phyloP scores from a whole-genome alignment of 2,113 vertebrate genomes.

The Crocuta crocuta region DNA sequence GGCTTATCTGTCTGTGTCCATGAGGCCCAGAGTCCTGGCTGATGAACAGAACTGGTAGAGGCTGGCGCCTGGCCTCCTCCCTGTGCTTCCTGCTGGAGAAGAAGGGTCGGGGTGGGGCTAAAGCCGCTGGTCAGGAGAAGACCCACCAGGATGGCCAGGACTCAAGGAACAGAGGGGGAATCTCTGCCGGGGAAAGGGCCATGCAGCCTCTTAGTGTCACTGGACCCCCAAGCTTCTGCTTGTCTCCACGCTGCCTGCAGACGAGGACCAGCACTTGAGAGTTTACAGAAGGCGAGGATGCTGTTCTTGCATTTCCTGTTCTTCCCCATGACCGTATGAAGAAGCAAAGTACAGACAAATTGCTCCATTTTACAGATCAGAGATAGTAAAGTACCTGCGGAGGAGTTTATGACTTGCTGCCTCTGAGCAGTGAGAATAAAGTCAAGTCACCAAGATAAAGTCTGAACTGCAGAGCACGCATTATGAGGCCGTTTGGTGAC shows the following conservation, averaged over 20 bases:
- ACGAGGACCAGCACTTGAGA: neutral
- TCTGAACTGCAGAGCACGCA: neutral
- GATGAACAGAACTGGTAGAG: neutral
- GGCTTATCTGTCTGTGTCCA: neutral
- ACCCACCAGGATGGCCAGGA: neutral
- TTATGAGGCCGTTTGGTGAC: neutral
- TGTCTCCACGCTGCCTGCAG: rapidly evolving
- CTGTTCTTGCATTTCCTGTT: neutral
- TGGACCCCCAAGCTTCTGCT: neutral
- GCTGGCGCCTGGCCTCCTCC: no score
- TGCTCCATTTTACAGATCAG: neutral
- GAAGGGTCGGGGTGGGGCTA: neutral
- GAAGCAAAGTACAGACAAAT: neutral
- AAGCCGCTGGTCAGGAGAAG: neutral
- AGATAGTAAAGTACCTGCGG: neutral
- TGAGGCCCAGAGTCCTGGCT: neutral
- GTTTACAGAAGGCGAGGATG: neutral
- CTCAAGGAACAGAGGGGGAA: neutral
- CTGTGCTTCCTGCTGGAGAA: neutral
- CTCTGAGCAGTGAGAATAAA: neutral
- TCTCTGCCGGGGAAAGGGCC: neutral
- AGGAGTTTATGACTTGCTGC: rapidly evolving
- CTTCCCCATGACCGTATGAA: neutral
- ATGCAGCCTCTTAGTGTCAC: neutral
- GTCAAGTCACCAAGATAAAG: neutral